Percentiles rank a stretch among this genome's conserved stretches.
Evolutionary conservation across 1,140 invertebrate genomes (phyloP).

Genomic region (Meloidogyne chitwoodi): DNA sequence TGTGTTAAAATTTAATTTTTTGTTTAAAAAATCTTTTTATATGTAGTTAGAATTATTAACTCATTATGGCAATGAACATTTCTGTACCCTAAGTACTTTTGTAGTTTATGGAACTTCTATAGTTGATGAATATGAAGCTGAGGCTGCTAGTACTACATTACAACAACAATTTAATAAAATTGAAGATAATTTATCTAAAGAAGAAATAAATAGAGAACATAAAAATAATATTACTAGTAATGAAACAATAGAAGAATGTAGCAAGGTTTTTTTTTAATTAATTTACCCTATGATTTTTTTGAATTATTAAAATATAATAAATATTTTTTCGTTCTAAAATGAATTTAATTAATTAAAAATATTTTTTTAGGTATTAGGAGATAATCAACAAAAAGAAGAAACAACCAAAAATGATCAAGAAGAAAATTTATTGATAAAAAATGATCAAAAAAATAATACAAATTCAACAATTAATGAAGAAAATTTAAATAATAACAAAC

Average conservation of each 20-base stretch:
- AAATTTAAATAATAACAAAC: background rate
- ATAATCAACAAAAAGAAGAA: background rate
- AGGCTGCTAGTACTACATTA: constrained; percentile 29
- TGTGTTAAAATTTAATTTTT: background rate
- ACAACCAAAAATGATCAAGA: background rate
- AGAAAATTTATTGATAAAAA: background rate
- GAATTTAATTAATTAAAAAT: too few relatives aligned
- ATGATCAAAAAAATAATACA: background rate
- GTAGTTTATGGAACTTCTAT: constrained; percentile 77
- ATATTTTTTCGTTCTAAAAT: too few relatives aligned
- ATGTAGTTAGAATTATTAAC: constrained; percentile 23
- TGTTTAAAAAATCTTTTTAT: background rate
- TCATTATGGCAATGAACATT: constrained; percentile 72
- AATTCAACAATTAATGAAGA: background rate
- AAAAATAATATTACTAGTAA: background rate
- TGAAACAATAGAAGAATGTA: background rate
- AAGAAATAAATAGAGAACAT: background rate
- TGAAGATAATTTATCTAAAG: background rate
- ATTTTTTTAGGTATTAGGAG: background rate
- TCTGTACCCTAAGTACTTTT: constrained; percentile 88
- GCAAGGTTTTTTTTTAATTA: background rate
- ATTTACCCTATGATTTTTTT: too few relatives aligned
- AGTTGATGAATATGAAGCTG: constrained; percentile 63
- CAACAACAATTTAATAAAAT: background rate
- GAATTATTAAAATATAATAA: too few relatives aligned